These are phyloP conservation scores for Aethes cnicana DNA, from an alignment of 2,888 invertebrate species.

Conservation along the genomic window DNA sequence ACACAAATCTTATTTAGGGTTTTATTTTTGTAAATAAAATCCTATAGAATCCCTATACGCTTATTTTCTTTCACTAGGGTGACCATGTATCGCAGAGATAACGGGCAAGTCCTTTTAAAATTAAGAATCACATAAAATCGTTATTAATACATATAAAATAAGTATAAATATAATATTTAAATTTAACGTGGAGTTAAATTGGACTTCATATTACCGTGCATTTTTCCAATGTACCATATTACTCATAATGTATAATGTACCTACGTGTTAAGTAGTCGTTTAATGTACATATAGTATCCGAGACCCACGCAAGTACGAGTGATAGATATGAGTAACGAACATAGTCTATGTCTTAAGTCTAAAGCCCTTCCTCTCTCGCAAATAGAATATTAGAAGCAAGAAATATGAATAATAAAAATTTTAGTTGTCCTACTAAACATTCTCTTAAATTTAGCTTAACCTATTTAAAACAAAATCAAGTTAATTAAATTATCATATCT, in stretches of 20 bases:
- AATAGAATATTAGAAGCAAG: slow-evolving; percentile 15
- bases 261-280: slow-evolving; percentile 23
- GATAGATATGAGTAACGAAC: slow-evolving; percentile 45
- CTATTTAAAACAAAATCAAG: background rate
- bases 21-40: slow-evolving; percentile 14
- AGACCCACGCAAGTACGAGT: slow-evolving; percentile 64
- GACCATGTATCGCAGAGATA: slow-evolving; percentile 11
- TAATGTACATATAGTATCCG: slow-evolving; percentile 54
- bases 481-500: background rate
- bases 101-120: slow-evolving; percentile 4
- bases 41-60: slow-evolving; percentile 26
- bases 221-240: slow-evolving; percentile 33
- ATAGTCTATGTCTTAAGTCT: slow-evolving; percentile 6
- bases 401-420: slow-evolving; percentile 8
- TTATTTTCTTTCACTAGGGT: slow-evolving; percentile 24
- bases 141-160: too few relatives aligned
- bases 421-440: slow-evolving; percentile 7
- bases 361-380: slow-evolving; percentile 15
- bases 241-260: slow-evolving; percentile 19
- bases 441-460: too few relatives aligned
- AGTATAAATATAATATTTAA: background rate
- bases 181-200: background rate
- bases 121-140: slow-evolving; percentile 3
- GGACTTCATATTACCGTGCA: slow-evolving; percentile 21
- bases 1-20: background rate